These are phyloP conservation scores for Pseudomyrmex gracilis DNA, from an alignment of 1,140 invertebrate species.

Conservation along the genomic window DNA sequence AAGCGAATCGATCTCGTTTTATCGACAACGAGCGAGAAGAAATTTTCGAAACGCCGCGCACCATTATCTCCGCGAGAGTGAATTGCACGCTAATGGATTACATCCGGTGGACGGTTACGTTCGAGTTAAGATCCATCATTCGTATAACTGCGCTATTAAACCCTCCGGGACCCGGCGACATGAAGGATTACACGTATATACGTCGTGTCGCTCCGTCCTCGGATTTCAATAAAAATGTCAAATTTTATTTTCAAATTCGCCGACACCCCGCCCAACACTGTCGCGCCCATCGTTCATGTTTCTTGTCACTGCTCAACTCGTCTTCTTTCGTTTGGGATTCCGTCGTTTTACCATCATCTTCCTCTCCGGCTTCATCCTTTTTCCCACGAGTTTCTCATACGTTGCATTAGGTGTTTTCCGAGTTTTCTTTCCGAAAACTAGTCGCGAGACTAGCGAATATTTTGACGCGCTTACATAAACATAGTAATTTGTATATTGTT, in stretches of 20 bases:
- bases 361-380: neutral
- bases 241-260: conserved; percentile 78
- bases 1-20: conserved; percentile 12
- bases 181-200: conserved; percentile 45
- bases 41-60: conserved; percentile 4
- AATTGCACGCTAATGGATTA: conserved; percentile 65
- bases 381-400: neutral
- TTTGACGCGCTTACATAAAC: neutral
- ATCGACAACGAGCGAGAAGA: neutral
- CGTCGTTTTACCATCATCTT: conserved; percentile 31
- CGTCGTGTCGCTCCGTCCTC: conserved; percentile 51
- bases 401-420: neutral
- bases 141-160: conserved; percentile 59
- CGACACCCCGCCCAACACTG: conserved; percentile 25
- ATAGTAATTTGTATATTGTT: neutral
- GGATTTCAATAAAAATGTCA: conserved; percentile 78
- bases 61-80: conserved; percentile 35
- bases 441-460: neutral
- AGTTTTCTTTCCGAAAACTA: neutral
- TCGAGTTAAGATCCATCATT: conserved; percentile 70
- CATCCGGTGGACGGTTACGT: conserved; percentile 7
- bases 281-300: conserved; percentile 72
- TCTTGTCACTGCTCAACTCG: conserved; percentile 67
- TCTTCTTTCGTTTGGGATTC: conserved; percentile 29
- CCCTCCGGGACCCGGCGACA: neutral